phyloP scores from a whole-genome alignment of 53 echinoderm and acorn worm species.

The Paracentrotus lividus region DNA sequence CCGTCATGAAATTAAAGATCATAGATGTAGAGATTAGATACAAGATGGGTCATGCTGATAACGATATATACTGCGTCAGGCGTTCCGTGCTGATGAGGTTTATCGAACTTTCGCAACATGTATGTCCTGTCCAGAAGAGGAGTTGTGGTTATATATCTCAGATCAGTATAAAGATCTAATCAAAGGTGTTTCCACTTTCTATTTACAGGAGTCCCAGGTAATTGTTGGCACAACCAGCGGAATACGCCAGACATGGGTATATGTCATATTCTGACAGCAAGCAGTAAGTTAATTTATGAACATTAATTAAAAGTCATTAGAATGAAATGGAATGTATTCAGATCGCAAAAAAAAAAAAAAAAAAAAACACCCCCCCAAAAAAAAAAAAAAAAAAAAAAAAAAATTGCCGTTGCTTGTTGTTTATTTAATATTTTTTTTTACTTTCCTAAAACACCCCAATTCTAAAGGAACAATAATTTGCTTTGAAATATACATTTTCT shows the following conservation, averaged over 20 bases:
- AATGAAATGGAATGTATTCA: background rate
- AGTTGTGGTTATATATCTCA: background rate
- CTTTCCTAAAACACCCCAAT: too few relatives aligned
- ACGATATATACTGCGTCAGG: background rate
- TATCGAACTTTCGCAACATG: background rate
- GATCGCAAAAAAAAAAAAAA: too few relatives aligned
- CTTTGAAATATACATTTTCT: too few relatives aligned
- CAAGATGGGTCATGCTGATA: constrained; percentile 2
- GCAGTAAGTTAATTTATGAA: constrained; percentile 1
- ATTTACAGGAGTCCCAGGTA: constrained; percentile 71
- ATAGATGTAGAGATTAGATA: background rate
- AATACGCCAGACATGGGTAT: constrained; percentile 67
- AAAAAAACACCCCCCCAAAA: too few relatives aligned
- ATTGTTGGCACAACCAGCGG: constrained; percentile 76
- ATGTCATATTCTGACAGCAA: constrained; percentile 45
- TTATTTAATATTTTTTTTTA: too few relatives aligned
- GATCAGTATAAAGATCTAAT: background rate
- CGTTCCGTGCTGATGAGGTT: background rate
- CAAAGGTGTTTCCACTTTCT: background rate
- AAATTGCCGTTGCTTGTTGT: too few relatives aligned
- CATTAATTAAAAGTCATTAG: background rate
- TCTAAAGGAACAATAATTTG: too few relatives aligned
- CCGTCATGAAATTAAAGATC: background rate
- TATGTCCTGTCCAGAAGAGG: background rate
- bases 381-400: too few relatives aligned